Conservation (phyloP, 2,888 invertebrate species). For the Lasioglossum pauxillum region DNA sequence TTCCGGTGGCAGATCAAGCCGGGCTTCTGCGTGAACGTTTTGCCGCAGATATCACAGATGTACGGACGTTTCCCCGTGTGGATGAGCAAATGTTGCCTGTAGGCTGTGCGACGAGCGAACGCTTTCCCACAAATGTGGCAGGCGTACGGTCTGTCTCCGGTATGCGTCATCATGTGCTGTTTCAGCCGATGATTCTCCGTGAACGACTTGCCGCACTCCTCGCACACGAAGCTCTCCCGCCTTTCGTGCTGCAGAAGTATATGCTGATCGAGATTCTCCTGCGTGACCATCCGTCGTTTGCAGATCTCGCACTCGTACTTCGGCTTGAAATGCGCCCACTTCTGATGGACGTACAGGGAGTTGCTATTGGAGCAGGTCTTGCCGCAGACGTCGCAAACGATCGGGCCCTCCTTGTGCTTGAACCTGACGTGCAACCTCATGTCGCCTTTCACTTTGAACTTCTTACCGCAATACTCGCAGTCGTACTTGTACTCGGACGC, state of each 20-base stretch:
- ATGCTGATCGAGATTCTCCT: conserved; percentile 78
- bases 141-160: conserved; percentile 83
- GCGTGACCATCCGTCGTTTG: conserved; percentile 75
- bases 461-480: conserved; percentile 77
- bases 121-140: conserved; percentile 82
- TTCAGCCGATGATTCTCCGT: conserved; percentile 83
- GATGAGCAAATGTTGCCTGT: conserved; percentile 70
- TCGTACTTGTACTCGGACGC: conserved; percentile 76
- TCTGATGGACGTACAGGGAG: conserved; percentile 79
- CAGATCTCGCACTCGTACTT: conserved; percentile 78
- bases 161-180: conserved; percentile 84
- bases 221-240: conserved; percentile 82
- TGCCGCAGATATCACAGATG: conserved; percentile 74
- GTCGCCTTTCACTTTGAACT: conserved; percentile 81
- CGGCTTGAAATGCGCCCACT: conserved; percentile 79
- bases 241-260: conserved; percentile 74
- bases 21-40: conserved; percentile 72
- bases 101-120: conserved; percentile 78
- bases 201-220: conserved; percentile 83
- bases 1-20: conserved; percentile 75
- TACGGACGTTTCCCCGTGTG: conserved; percentile 72
- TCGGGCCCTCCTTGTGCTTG: conserved; percentile 79
- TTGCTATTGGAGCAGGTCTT: conserved; percentile 80
- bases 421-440: conserved; percentile 79
- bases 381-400: conserved; percentile 80